Conservation (phyloP, 2,113 vertebrate species). For the Tachycineta bicolor region DNA sequence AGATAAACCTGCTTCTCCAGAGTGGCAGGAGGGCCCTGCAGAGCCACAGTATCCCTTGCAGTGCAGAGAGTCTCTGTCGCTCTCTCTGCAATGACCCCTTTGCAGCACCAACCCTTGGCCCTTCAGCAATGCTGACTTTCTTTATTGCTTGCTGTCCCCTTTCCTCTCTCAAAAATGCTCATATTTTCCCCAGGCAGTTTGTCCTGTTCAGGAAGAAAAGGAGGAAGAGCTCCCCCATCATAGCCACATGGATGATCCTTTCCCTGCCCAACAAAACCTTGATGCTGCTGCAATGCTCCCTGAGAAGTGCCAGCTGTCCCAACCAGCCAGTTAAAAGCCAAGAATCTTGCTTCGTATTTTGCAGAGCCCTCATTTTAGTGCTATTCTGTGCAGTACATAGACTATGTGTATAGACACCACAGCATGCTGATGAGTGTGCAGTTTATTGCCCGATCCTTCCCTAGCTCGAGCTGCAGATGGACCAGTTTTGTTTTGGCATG, state of each 20-base stretch:
- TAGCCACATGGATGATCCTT: not conserved
- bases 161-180: not conserved
- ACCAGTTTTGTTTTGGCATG: not conserved
- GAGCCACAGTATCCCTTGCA: not conserved
- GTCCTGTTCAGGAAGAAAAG: not conserved
- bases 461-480: fast-evolving
- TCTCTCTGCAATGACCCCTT: not conserved
- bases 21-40: not conserved
- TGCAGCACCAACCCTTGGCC: not conserved
- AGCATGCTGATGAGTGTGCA: not conserved
- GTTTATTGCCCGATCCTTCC: not conserved
- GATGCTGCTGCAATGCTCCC: not conserved
- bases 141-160: not conserved
- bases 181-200: not conserved
- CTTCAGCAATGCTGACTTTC: not conserved
- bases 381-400: not conserved
- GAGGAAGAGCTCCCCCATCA: fast-evolving
- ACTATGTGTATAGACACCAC: not conserved
- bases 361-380: not conserved
- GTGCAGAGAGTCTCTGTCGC: fast-evolving
- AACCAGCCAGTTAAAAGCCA: not conserved
- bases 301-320: not conserved
- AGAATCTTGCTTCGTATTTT: not conserved
- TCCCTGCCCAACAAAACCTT: not conserved
- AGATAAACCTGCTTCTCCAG: not conserved